phyloP scores from a whole-genome alignment of 2,888 invertebrate species.

The Ectropis crepuscularia region DNA sequence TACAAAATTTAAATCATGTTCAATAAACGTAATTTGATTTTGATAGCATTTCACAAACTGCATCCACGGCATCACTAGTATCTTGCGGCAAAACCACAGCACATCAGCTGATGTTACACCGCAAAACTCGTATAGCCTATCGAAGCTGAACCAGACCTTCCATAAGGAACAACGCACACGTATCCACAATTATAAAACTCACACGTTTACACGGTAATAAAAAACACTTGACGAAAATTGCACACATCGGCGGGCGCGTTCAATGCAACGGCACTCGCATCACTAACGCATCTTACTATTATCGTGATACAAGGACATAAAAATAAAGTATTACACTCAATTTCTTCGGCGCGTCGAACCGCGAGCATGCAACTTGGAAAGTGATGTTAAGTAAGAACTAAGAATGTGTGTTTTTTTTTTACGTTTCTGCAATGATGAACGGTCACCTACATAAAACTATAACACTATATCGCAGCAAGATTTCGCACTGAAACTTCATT shows the following conservation, averaged over 20 bases:
- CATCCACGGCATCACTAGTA: background rate
- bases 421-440: constrained; percentile 41
- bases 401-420: constrained; percentile 49
- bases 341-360: constrained; percentile 61
- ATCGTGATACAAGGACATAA: constrained; percentile 75
- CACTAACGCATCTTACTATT: constrained; percentile 60
- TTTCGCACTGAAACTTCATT: background rate
- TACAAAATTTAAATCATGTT: no score
- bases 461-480: constrained; percentile 16
- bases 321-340: constrained; percentile 67
- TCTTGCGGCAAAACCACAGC: constrained; percentile 30
- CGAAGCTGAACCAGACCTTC: constrained; percentile 1
- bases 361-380: constrained; percentile 66
- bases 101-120: background rate
- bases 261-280: constrained; percentile 51
- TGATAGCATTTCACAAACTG: background rate
- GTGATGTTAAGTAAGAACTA: constrained; percentile 64
- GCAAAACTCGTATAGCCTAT: background rate
- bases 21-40: background rate
- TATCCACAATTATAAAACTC: constrained; percentile 1
- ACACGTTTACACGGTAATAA: constrained; percentile 46
- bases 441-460: constrained; percentile 52
- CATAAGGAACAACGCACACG: background rate
- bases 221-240: constrained; percentile 31
- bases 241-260: constrained; percentile 19